Base-by-base conservation (phyloP, 2,888 invertebrate genomes). In the Cyclophora punctaria region DNA sequence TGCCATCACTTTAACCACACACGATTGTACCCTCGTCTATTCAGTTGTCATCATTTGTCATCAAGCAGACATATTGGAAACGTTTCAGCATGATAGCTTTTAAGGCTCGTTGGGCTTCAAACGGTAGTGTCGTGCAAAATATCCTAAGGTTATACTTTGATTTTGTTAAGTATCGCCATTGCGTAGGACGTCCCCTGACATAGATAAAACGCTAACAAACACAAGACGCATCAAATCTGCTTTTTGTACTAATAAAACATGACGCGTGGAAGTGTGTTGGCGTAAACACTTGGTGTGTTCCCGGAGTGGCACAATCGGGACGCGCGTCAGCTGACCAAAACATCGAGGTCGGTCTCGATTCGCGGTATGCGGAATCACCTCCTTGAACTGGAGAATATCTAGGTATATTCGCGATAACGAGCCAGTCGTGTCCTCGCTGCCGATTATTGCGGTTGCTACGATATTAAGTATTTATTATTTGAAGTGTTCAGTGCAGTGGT, bases 391-490 rank as follows among this genome's bases (percentile, higher is more conserved):
- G 79, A 82, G 78, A 80, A 82, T 80, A 83, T 80, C 80, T 80
- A 82, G 82, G 80, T 80, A 79, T 80, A 73, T 78, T 66, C 58
- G 70, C 79, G 83, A 86, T 86, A 87, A 84, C 79, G 71, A 73
- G 81, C 77, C 86, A 87, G 87, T 87, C 83, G 81, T 73, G 78
- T 80, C 77, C 80, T 77, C 80, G 82, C 85, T 69, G 75, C 69
- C 83, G 86, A 78, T 85, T 82, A 86, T 86, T 80, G 79, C 85
- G 87, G 87, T 84, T 81, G 83, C 73, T 74, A 73, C 71, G 67
- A 67, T 71, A 64, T 20, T 20, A 20, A 20, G 20, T 72, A 68
- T 70, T 70, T 71, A 71, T 70, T 73, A 66, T 37, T 59, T 66
- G 63, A 66, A 59, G 62, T 62, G 64, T 61, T 61, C 63, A 64